A percentile compares a stretch with the other conserved stretches of the same genome.
phyloP scores from a whole-genome alignment of 64 coral and sea anemone species.

The Cladopsammia gracilis region DNA sequence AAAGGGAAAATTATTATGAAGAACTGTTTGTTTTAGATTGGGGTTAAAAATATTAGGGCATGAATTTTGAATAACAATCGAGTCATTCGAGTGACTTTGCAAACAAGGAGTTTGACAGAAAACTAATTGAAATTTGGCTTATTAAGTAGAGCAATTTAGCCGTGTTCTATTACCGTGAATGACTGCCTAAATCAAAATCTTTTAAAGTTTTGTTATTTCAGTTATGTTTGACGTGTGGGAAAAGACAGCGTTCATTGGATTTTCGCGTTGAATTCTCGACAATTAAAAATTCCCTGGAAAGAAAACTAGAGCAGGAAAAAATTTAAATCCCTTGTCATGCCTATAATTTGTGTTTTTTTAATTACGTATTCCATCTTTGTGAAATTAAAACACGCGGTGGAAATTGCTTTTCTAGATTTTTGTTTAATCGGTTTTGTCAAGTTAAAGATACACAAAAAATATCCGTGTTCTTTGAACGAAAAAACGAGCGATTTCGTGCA shows the following conservation, averaged over 20 bases:
- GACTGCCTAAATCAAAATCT: background rate
- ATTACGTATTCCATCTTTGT: background rate
- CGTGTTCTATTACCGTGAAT: background rate
- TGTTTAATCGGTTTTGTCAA: background rate
- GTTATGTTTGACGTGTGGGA: background rate
- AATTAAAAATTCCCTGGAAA: background rate
- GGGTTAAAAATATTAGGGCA: no score
- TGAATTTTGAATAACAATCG: no score
- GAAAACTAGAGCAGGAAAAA: background rate
- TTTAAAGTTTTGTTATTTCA: background rate
- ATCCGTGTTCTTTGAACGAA: background rate
- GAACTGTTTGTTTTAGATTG: no score
- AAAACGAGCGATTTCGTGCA: background rate
- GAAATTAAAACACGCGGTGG: background rate
- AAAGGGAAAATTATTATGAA: no score
- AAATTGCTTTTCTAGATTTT: constrained; percentile 4
- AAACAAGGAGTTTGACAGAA: background rate
- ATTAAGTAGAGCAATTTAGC: background rate
- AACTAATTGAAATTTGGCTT: background rate
- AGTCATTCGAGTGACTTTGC: background rate
- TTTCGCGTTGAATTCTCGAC: background rate
- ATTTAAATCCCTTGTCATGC: background rate
- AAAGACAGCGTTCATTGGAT: background rate
- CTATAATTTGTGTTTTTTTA: background rate
- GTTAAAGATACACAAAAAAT: background rate